These are phyloP conservation scores for Achatina immaculata DNA, from an alignment of 1,140 invertebrate species.

Conservation along the genomic window DNA sequence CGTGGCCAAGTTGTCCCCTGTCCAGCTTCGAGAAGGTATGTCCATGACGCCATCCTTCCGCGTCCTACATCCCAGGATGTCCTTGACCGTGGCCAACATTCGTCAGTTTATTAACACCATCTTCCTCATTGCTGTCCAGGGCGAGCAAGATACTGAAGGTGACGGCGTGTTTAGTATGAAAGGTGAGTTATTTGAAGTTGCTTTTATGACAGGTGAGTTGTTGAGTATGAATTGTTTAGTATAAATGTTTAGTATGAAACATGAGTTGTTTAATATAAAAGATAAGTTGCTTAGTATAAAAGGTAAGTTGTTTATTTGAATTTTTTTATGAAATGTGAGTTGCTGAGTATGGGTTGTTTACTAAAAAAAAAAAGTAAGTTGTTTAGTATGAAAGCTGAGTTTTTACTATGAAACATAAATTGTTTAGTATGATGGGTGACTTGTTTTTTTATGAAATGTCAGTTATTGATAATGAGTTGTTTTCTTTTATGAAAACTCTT, in stretches of 20 bases:
- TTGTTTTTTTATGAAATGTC: no score
- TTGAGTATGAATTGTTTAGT: conserved; percentile 1
- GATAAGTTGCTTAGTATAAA: no score
- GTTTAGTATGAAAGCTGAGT: no score
- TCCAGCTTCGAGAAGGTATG: not conserved
- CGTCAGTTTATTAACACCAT: conserved; percentile 39
- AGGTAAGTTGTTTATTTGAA: no score
- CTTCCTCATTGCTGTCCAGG: conserved; percentile 34
- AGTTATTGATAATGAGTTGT: no score
- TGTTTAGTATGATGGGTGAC: no score
- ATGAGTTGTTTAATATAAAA: no score
- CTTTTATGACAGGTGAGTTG: not conserved
- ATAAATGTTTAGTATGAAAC: not conserved
- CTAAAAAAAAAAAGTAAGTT: no score
- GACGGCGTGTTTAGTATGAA: conserved; percentile 28
- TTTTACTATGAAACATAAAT: no score
- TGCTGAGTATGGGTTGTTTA: no score
- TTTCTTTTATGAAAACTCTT: no score
- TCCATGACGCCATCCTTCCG: conserved; percentile 11
- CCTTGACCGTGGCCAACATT: conserved; percentile 38
- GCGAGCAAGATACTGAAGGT: not conserved
- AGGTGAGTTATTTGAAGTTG: conserved; percentile 37
- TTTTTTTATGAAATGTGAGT: no score
- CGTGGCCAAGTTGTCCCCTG: conserved; percentile 22
- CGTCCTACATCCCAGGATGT: conserved; percentile 37